Evolutionary conservation across 92 coral and sea anemone species (phyloP).

Genomic region (Porites divaricata): DNA sequence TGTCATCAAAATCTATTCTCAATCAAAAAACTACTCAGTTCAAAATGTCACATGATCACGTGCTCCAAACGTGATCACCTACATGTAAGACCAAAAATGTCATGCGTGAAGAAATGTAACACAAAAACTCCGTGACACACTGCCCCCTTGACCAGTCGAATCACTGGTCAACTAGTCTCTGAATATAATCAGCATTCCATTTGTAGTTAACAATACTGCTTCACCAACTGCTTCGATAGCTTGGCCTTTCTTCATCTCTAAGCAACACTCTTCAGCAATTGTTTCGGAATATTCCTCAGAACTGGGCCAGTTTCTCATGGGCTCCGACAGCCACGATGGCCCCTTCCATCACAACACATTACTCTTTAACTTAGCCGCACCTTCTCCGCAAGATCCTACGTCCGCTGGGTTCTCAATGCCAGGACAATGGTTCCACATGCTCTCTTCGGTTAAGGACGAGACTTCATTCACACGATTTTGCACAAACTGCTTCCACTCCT

Average conservation of each 20-base stretch:
- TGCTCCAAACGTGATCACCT: no score
- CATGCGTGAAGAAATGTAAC: no score
- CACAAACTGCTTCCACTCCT: conserved; percentile 29
- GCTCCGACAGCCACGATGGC: conserved; percentile 9
- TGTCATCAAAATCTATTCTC: no score
- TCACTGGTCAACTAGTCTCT: no score
- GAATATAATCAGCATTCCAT: no score
- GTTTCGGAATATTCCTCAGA: neutral
- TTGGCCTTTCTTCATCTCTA: neutral
- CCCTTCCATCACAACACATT: conserved; percentile 12
- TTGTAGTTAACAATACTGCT: neutral
- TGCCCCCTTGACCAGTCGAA: no score
- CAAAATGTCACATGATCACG: no score
- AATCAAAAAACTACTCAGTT: no score
- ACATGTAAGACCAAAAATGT: no score
- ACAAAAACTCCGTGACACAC: no score
- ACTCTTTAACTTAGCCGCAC: neutral
- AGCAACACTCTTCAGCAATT: conserved; percentile 1
- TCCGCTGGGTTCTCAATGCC: conserved; percentile 21
- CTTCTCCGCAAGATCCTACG: conserved; percentile 10
- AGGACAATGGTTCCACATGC: conserved; percentile 23
- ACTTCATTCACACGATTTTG: conserved; percentile 25
- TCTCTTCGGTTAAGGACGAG: neutral
- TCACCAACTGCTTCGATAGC: neutral
- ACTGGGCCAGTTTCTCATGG: conserved; percentile 1